Evolutionary conservation across 2,888 invertebrate genomes (phyloP), one percentile per base, ranked within the genome.

Genomic region (Tillus elongatus): DNA sequence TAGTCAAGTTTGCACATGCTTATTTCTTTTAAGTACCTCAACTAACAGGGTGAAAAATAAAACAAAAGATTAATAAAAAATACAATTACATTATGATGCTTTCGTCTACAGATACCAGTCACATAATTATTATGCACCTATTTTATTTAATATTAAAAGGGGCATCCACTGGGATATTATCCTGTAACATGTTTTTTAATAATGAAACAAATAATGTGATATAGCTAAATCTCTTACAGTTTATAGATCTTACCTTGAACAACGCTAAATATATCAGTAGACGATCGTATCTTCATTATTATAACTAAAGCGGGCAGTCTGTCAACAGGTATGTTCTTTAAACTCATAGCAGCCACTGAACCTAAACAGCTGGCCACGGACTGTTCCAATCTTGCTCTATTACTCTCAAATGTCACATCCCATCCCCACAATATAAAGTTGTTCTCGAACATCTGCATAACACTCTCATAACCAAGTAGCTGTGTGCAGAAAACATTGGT

Each of bases 401-500:
- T 96, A 49, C 82, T 77, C 45, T 87, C 83, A 51, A 81, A 78
- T 6, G 96, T 92, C 49, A 96, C 75, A 66, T 97, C 97, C 97
- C 97, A 98, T 40, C 95, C 95, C 79, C 93, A 97, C 2, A 92
- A 75, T 30, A 96, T 72, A 66, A 92, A 97, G 70, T 93, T 91
- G 39, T 80, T 81, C 38, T 84, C 79, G 31, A 98, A 74, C 42
- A 88, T 86, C 60, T 90, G 85, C 55, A 92, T 79, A 34, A 96
- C 85, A 11, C 87, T 84, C 58, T 93, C 92, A 54, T 84, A 85
- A 63, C 93, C 92, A 48, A 97, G 71, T 41, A 93, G 73, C 63
- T 92, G 90, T 38, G 92, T 90, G 69, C 96, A 95, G 74, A 97
- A 98, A 46, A 97, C 95, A 67, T 98, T 95, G 24, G 92, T 82